Evolutionary conservation across 2,888 invertebrate species (phyloP), one percentile per base, ranked within the genome.

Genomic region (Linnaemya vulpina): DNA sequence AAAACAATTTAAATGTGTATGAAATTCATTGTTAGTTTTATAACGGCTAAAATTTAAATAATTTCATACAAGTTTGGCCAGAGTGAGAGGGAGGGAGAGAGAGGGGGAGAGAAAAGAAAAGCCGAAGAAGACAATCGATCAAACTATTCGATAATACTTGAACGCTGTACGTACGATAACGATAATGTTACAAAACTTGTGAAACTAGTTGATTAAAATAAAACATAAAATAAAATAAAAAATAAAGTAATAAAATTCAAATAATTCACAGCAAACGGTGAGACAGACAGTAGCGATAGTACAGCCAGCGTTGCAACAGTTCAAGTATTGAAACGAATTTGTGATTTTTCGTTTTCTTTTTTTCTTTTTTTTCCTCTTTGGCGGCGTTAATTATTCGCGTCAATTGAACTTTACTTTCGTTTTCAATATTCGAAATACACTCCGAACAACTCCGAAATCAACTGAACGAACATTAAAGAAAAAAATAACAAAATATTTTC

Each of bases 361-460:
- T 53, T 62, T 51, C 3, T 70, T 9, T 40, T 40, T 58, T 46
- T 40, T 43, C 46, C 1, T 40, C 11, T 40, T 74, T 49, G 49
- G 15, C 15, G 25, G 67, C 30, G 79, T 73, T 70, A 46, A 46
- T 67, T 58, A 74, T 68, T 71, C 78, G 78, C 82, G 77, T 85
- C 82, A 78, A 82, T 82, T 85, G 85, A 85, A 85, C 85, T 82
- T 82, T 82, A 82, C 82, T 85, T 85, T 85, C 85, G 85, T 82
- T 85, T 85, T 82, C 82, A 78, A 78, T 84, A 78, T 43, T 63
- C 25, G 62, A 75, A 81, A 75, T 58, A 17, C 65, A 30, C 51
- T 30, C 10, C 40, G 43, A 35, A 71, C 70, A 71, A 22, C 55
- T 46, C 51, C 51, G 11, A 51, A 62, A 38, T 22, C 38, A 17